Percentiles rank a stretch among this genome's conserved stretches.
Evolutionary conservation across 2,888 invertebrate genomes (phyloP).

Genomic region (Shargacucullia verbasci): DNA sequence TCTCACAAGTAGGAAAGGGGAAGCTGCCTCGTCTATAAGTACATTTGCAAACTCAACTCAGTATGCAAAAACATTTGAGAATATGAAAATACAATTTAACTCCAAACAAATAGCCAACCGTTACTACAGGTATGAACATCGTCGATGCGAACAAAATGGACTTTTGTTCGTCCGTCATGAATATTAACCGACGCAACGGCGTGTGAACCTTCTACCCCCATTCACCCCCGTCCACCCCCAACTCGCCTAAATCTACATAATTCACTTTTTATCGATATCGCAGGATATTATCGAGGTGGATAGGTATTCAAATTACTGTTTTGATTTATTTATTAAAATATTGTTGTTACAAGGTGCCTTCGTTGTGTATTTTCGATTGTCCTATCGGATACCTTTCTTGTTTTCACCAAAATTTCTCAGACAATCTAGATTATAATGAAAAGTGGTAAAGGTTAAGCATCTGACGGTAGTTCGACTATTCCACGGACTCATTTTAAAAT

Average conservation of each 20-base stretch:
- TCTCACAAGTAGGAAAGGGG: no score
- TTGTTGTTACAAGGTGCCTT: constrained; percentile 38
- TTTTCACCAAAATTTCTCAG: no score
- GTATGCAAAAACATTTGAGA: background rate
- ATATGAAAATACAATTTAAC: constrained; percentile 16
- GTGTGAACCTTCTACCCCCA: constrained; percentile 54
- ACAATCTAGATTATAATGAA: no score
- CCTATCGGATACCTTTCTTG: background rate
- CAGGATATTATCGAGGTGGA: constrained; percentile 57
- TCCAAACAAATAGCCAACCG: constrained; percentile 26
- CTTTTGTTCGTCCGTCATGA: constrained; percentile 59
- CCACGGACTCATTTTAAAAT: background rate
- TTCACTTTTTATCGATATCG: constrained; percentile 59
- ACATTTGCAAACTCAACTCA: background rate
- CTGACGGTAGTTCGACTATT: no score
- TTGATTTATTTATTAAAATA: constrained; percentile 56
- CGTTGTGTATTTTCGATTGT: constrained; percentile 17
- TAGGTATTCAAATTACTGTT: constrained; percentile 58
- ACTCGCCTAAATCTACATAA: constrained; percentile 62
- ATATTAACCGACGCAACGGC: constrained; percentile 62
- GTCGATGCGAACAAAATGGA: constrained; percentile 47
- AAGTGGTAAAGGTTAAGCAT: no score
- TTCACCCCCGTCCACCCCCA: constrained; percentile 14
- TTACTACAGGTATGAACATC: constrained; percentile 53
- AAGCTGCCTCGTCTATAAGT: background rate